Evolutionary conservation across 2,888 invertebrate species (phyloP).

Genomic region (Selenia dentaria): DNA sequence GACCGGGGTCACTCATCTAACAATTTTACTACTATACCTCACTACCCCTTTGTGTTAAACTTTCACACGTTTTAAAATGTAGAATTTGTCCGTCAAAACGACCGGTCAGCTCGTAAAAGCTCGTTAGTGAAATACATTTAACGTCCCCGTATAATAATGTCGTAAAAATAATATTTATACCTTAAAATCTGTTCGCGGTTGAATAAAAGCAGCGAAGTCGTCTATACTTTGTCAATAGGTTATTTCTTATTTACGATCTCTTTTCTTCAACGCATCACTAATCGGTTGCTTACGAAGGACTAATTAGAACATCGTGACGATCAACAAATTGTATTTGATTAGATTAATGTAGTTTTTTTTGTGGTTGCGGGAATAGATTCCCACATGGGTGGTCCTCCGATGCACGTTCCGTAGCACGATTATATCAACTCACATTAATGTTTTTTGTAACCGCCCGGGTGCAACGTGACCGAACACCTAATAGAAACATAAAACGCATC

Average conservation of each 20-base stretch:
- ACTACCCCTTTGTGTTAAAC: slow-evolving; percentile 63
- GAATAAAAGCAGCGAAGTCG: slow-evolving; percentile 17
- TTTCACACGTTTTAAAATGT: slow-evolving; percentile 79
- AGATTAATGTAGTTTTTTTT: slow-evolving; percentile 46
- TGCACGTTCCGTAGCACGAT: slow-evolving; percentile 46
- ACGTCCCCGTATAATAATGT: slow-evolving; percentile 69
- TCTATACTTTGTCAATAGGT: slow-evolving; percentile 26
- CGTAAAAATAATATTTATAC: slow-evolving; percentile 72
- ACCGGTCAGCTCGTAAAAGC: slow-evolving; percentile 70
- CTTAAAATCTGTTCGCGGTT: slow-evolving; percentile 35
- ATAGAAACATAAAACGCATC: slow-evolving; percentile 47
- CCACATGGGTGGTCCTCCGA: slow-evolving; percentile 61
- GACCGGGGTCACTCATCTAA: slow-evolving; percentile 50
- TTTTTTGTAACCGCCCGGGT: slow-evolving; percentile 51
- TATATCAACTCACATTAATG: slow-evolving; percentile 57
- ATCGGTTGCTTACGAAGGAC: slow-evolving; percentile 34
- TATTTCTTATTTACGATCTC: slow-evolving; percentile 25
- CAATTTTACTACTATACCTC: slow-evolving; percentile 53
- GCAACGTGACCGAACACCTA: slow-evolving; percentile 51
- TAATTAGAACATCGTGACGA: slow-evolving; percentile 57
- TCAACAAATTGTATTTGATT: slow-evolving; percentile 48
- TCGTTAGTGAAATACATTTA: slow-evolving; percentile 58
- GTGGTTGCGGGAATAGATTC: slow-evolving; percentile 46
- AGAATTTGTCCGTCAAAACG: slow-evolving; percentile 66
- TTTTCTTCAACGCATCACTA: slow-evolving; percentile 38